Evolutionary conservation across 2,113 vertebrate genomes (phyloP).

Genomic region (Petromus typicus): DNA sequence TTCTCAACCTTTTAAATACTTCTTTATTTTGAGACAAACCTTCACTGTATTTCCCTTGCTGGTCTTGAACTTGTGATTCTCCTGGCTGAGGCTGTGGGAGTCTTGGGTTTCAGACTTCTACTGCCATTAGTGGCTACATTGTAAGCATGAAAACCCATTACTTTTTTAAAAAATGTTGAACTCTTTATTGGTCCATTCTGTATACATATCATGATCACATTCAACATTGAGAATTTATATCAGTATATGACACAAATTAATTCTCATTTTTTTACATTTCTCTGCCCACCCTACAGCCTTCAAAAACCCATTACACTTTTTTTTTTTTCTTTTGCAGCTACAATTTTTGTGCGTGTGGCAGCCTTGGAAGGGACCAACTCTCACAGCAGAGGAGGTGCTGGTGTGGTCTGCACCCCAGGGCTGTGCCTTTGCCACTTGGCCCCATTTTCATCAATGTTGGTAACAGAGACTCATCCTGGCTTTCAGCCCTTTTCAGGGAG

Average conservation of each 20-base stretch:
- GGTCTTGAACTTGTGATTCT: neutral
- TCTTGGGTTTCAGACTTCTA: neutral
- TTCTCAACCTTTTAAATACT: neutral
- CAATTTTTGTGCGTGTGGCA: neutral
- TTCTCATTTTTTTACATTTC: too few species aligned
- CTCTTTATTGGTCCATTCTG: too few species aligned
- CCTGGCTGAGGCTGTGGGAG: neutral
- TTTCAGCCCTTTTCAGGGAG: neutral
- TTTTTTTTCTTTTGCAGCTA: neutral
- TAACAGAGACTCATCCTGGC: neutral
- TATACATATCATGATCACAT: too few species aligned
- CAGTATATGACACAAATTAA: too few species aligned
- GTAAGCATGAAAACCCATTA: neutral
- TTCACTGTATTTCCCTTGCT: neutral
- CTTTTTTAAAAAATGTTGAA: too few species aligned
- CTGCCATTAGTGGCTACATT: neutral
- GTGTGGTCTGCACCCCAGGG: accelerated
- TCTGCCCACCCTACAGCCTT: neutral
- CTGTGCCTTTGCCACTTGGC: neutral
- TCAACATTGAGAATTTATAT: too few species aligned
- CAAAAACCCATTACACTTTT: neutral
- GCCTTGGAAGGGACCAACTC: neutral
- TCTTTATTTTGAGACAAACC: neutral
- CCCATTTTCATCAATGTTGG: neutral
- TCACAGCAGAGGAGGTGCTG: neutral